phyloP scores from a whole-genome alignment of 2,888 invertebrate species.

The Cosmia trapezina region DNA sequence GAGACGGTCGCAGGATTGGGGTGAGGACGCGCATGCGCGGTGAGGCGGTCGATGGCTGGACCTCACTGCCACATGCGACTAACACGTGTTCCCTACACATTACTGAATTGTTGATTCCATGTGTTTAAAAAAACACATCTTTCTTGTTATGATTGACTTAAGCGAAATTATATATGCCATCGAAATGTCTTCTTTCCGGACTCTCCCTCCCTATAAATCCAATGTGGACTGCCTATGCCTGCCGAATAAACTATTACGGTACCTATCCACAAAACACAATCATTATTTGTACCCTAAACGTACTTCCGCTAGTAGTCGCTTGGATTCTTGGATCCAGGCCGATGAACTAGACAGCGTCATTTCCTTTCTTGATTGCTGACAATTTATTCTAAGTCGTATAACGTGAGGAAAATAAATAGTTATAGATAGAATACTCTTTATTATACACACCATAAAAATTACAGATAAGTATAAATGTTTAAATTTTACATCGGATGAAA shows the following conservation, averaged over 20 bases:
- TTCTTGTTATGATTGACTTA: conserved; percentile 6
- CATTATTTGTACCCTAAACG: conserved; percentile 68
- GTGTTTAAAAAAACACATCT: conserved; percentile 18
- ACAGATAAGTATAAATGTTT: no score
- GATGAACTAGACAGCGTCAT: conserved; percentile 84
- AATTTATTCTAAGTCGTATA: conserved; percentile 44
- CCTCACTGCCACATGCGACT: conserved; percentile 79
- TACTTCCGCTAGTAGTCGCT: conserved; percentile 80
- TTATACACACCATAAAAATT: no score
- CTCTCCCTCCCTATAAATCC: conserved; percentile 5
- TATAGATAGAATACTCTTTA: no score
- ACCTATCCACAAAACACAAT: conserved; percentile 59
- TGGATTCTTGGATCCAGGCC: conserved; percentile 81
- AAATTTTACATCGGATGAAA: not conserved
- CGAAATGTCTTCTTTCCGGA: conserved; percentile 3
- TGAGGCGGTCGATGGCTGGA: conserved; percentile 80
- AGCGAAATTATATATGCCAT: not conserved
- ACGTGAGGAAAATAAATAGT: conserved; percentile 25
- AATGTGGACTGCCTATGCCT: conserved; percentile 29
- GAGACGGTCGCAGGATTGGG: conserved; percentile 72
- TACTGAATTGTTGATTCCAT: conserved; percentile 52
- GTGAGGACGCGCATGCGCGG: conserved; percentile 82
- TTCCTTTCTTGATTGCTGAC: conserved; percentile 78
- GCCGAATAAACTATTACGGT: conserved; percentile 56
- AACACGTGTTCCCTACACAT: conserved; percentile 79